Conservation (phyloP, 2,113 vertebrate species). For the Calidris pugnax region DNA sequence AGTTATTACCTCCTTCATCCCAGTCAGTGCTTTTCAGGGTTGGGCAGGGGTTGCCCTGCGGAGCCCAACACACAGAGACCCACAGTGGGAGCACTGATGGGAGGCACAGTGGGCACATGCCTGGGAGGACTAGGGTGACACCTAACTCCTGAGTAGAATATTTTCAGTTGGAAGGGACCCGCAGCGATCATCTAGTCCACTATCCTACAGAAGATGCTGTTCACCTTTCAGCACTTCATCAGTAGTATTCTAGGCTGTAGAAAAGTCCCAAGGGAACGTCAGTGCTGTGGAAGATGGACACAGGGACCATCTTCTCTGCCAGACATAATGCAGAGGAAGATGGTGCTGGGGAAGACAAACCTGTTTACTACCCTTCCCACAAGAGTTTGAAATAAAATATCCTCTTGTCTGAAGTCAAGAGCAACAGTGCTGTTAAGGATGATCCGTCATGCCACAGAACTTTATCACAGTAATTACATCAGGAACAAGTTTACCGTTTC, state of each 20-base stretch:
- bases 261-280: neutral
- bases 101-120: neutral
- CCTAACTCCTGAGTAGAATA: neutral
- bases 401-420: conserved; percentile 23
- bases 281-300: neutral
- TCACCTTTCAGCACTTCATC: neutral
- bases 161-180: neutral
- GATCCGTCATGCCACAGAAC: conserved; percentile 15
- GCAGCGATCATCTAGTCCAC: neutral
- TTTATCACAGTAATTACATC: conserved; percentile 64
- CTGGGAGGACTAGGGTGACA: neutral
- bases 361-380: neutral
- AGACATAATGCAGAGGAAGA: neutral
- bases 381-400: conserved; percentile 29
- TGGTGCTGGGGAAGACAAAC: neutral
- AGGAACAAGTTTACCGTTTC: conserved; percentile 55
- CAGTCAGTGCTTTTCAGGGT: neutral
- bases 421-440: neutral
- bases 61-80: too few relatives aligned
- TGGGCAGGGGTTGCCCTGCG: neutral
- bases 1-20: neutral
- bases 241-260: neutral
- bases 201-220: neutral
- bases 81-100: neutral
- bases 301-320: neutral